Conservation (phyloP, 30 jellyfish, hydroid and myxozoan species). For the Turritopsis rubra region DNA sequence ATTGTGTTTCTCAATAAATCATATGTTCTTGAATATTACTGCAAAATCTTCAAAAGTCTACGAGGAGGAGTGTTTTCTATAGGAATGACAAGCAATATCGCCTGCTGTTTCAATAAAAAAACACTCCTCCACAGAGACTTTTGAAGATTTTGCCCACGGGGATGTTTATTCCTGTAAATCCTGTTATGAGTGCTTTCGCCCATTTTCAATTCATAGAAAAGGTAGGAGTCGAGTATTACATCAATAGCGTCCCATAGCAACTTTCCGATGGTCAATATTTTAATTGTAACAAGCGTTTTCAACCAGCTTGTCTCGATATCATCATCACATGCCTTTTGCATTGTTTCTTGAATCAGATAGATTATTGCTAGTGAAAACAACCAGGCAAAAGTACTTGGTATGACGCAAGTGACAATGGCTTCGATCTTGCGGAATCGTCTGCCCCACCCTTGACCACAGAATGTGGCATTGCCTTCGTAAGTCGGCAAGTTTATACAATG, state of each 20-base stretch:
- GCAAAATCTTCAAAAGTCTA: too few species aligned
- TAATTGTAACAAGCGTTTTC: too few species aligned
- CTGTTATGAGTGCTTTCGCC: background rate
- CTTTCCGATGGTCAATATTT: background rate
- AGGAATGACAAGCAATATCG: too few species aligned
- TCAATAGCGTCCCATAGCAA: background rate
- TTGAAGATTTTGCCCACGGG: too few species aligned
- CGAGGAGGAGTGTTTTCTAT: too few species aligned
- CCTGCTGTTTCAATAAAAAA: too few species aligned
- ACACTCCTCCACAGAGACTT: too few species aligned
- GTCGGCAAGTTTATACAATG: background rate
- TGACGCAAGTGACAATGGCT: background rate
- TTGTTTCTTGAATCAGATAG: background rate
- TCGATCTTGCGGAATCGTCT: background rate
- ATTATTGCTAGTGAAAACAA: background rate
- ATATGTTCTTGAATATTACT: too few species aligned
- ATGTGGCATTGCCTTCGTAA: background rate
- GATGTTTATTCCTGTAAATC: background rate
- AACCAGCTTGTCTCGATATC: too few species aligned
- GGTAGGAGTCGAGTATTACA: background rate
- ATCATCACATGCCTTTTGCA: background rate
- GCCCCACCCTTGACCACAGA: background rate
- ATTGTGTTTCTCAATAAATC: too few species aligned
- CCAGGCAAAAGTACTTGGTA: background rate
- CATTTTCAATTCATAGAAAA: background rate